Evolutionary conservation across 2,888 invertebrate species (phyloP).

Genomic region (Blomia tropicalis): DNA sequence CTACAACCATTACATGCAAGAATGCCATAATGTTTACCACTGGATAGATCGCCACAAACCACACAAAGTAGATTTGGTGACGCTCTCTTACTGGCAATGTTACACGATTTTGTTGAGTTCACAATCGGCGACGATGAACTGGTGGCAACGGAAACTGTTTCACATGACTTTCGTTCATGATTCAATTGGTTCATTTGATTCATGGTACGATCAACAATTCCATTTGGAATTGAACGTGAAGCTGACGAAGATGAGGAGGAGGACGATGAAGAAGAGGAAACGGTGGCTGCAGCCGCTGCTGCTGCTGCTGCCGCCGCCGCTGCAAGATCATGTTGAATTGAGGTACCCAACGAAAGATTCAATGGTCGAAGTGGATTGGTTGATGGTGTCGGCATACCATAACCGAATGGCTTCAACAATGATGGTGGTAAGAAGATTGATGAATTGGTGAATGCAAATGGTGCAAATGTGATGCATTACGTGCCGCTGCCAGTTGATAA

Average conservation of each 20-base stretch:
- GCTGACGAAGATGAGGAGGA: not conserved
- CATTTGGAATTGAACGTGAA: not conserved
- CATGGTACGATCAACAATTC: too few relatives aligned
- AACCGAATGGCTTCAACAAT: not conserved
- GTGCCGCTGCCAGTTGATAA: not conserved
- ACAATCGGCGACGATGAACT: not conserved
- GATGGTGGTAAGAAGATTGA: slow-evolving; percentile 1
- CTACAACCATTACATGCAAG: slow-evolving; percentile 97
- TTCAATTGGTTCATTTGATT: not conserved
- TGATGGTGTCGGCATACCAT: not conserved
- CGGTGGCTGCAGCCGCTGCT: too few relatives aligned
- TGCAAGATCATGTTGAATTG: not conserved
- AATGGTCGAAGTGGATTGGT: not conserved
- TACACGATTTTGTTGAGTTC: too few relatives aligned
- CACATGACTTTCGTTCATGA: not conserved
- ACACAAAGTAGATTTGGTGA: slow-evolving; percentile 57
- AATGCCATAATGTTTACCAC: slow-evolving; percentile 94
- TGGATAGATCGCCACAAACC: slow-evolving; percentile 90
- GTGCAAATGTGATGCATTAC: not conserved
- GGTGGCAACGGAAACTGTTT: not conserved
- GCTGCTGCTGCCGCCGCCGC: too few relatives aligned
- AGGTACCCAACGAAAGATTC: not conserved
- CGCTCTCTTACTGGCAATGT: slow-evolving; percentile 25
- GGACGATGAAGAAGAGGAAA: too few relatives aligned
- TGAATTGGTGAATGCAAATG: slow-evolving; percentile 1